Evolutionary conservation across 2,797 vertebrate species (phyloP), one percentile per base, ranked within the genome.

Genomic region (Stomatorhinus walkeri): DNA sequence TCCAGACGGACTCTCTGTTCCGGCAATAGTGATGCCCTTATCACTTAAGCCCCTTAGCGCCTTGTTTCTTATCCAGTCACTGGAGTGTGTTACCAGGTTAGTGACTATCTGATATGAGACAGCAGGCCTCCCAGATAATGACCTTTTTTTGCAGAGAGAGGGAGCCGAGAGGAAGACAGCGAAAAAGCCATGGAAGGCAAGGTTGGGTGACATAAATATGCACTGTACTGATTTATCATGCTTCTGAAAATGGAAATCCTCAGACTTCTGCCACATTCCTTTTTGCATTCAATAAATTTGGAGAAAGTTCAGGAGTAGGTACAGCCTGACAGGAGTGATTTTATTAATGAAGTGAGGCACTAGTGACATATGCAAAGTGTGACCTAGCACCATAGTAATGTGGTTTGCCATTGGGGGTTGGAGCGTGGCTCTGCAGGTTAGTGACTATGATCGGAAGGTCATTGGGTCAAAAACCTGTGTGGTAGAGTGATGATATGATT

Each of bases 71-170:
- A 93, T 94, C 93, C 91, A 90, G 90, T 92, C 91, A 90, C 91
- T 87, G 43, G 90, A 93, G 91, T 91, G 94, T 90, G 95, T 95
- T 95, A 95, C 92, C 91, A 92, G 91, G 92, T 94, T 94, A 95
- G 94, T 94, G 95, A 95, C 87, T 72, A n/a, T n/a, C n/a, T 92
- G 93, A 93, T 94, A 95, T 94, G 92, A 95, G 93, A 93, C 92
- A 86, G 89, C 85, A 14, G 36, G 91, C 90, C 59, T 19, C 40
- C 61, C 85, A 88, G 91, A 92, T 92, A 92, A 91, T 89, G 89
- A 32, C 9, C 24, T 68, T 28, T 28, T 68, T 68, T 9, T 36
- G 36, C 28, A 14, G 28, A 43, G n/a, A 61, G 76, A 61, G 61
- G 52, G 64, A 22, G 46, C 16, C n/a, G 40, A 81, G 32, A 56